Percentiles rank a stretch among this genome's conserved stretches.
phyloP scores from a whole-genome alignment of 2,888 invertebrate genomes.

The Megastigmus dorsalis region DNA sequence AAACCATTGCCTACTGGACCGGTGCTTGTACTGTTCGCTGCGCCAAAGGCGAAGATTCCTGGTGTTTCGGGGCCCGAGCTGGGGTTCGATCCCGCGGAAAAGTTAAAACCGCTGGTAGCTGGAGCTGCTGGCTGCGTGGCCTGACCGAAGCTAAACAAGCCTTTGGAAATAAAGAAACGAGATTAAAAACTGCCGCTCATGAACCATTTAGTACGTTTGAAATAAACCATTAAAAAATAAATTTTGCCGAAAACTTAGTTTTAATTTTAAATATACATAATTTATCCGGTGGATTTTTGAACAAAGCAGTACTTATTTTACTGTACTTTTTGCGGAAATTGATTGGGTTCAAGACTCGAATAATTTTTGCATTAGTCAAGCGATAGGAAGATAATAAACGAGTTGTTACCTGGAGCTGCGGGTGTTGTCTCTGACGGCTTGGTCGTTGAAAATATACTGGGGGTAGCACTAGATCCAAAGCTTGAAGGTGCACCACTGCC shows the following conservation, averaged over 20 bases:
- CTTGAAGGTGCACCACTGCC: slow-evolving; percentile 57
- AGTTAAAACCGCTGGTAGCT: slow-evolving; percentile 61
- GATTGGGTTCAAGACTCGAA: no score
- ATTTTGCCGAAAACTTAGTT: no score
- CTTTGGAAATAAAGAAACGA: no score
- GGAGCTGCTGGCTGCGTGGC: slow-evolving; percentile 56
- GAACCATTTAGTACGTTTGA: no score
- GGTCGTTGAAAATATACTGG: slow-evolving; percentile 60
- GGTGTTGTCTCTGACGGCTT: slow-evolving; percentile 57
- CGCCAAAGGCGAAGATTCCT: slow-evolving; percentile 64
- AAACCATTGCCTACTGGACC: slow-evolving; percentile 57
- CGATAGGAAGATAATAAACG: no score
- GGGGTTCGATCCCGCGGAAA: slow-evolving; percentile 57
- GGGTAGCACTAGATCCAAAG: slow-evolving; percentile 60
- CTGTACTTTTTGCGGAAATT: no score
- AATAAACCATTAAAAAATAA: no score
- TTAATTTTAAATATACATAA: no score
- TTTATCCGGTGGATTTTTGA: no score
- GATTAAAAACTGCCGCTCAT: no score
- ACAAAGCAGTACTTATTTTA: no score
- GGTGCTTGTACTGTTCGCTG: slow-evolving; percentile 16
- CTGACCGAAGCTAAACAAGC: slow-evolving; percentile 65
- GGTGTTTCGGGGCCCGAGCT: slow-evolving; percentile 53
- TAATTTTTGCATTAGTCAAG: no score
- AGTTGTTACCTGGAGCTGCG: slow-evolving; percentile 44